These are phyloP conservation scores for Drosophila biarmipes DNA, from an alignment of 1,140 invertebrate species.

Conservation along the genomic window DNA sequence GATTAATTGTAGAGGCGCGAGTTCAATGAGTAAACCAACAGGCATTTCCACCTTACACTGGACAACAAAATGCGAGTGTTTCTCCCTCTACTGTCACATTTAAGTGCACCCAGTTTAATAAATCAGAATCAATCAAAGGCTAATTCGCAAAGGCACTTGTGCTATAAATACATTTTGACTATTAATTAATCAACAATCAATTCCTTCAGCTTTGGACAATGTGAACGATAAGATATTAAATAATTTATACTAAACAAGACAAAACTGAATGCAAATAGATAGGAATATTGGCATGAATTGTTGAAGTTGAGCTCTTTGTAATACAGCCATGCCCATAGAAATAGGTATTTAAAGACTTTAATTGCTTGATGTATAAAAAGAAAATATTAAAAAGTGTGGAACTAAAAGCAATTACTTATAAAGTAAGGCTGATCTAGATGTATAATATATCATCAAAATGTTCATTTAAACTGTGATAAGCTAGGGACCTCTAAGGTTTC, in stretches of 20 bases:
- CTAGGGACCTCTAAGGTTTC: no score
- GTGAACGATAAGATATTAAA: constrained; percentile 20
- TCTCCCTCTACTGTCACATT: background rate
- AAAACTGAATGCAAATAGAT: constrained; percentile 6
- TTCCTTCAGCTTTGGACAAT: background rate
- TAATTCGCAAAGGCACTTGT: constrained; percentile 5
- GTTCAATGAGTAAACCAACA: constrained; percentile 57
- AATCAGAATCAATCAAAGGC: constrained; percentile 15
- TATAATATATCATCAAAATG: no score
- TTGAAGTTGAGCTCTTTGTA: constrained; percentile 2
- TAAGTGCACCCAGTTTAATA: background rate
- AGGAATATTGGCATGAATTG: constrained; percentile 10
- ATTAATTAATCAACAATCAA: constrained; percentile 16
- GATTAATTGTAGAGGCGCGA: constrained; percentile 65
- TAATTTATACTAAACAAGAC: constrained; percentile 6
- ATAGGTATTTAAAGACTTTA: background rate
- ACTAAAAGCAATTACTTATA: no score
- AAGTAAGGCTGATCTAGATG: no score
- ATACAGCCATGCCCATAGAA: background rate
- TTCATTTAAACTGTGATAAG: no score
- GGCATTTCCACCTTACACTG: constrained; percentile 46
- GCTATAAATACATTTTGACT: constrained; percentile 6
- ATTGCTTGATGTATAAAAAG: background rate
- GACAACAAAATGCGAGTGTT: constrained; percentile 9
- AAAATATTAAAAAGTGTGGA: no score